Percentiles rank a stretch among this genome's conserved stretches.
Evolutionary conservation across 2,888 invertebrate species (phyloP).

Genomic region (Ephialtes manifestator): DNA sequence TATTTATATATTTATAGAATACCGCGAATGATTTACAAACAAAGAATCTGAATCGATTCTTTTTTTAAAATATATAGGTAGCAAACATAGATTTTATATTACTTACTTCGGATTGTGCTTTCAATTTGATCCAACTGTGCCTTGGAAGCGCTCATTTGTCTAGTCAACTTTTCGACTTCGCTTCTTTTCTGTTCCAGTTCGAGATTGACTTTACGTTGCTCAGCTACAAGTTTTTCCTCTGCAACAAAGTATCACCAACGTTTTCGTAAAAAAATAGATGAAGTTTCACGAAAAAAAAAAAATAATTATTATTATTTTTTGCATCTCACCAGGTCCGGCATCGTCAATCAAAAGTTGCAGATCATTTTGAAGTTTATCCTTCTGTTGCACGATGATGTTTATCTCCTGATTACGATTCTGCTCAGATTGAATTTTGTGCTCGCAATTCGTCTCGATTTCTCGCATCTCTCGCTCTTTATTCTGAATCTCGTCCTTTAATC

Average conservation of each 20-base stretch:
- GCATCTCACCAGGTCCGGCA: constrained; percentile 87
- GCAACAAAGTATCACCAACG: constrained; percentile 52
- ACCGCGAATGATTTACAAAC: no score
- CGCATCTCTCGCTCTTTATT: constrained; percentile 74
- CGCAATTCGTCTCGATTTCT: constrained; percentile 76
- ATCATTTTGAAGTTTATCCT: constrained; percentile 87
- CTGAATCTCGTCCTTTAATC: constrained; percentile 73
- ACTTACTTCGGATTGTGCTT: constrained; percentile 81
- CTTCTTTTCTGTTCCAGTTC: constrained; percentile 73
- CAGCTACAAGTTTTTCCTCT: constrained; percentile 74
- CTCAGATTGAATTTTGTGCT: constrained; percentile 86
- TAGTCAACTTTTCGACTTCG: constrained; percentile 64
- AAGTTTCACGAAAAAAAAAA: background rate
- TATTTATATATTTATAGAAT: no score
- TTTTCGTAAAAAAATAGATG: background rate
- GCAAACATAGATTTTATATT: no score
- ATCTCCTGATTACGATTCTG: constrained; percentile 87
- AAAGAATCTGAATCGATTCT: no score
- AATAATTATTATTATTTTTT: background rate
- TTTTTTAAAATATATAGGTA: no score
- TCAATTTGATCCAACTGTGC: constrained; percentile 86
- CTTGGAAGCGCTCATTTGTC: constrained; percentile 78
- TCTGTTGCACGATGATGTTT: constrained; percentile 85
- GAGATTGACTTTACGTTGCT: constrained; percentile 54
- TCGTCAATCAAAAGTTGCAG: constrained; percentile 85